Conservation (phyloP, 92 coral and sea anemone genomes). For the Diadumene lineata region DNA sequence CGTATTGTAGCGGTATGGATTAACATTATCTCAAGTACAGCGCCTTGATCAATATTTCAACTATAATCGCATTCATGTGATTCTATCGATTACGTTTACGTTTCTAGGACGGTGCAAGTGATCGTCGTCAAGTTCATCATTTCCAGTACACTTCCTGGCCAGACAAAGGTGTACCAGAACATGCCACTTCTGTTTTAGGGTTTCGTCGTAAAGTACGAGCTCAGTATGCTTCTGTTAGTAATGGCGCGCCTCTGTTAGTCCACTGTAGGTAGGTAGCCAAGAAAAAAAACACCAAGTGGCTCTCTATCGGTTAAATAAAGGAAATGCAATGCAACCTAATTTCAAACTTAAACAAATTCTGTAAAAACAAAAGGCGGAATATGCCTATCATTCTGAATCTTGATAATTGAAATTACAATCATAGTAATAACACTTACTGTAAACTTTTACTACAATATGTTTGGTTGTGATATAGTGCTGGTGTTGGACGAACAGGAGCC, state of each 20-base stretch:
- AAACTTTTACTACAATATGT: no score
- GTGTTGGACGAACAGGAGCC: slow-evolving; percentile 57
- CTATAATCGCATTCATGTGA: not conserved
- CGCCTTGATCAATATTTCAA: no score
- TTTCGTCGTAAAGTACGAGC: slow-evolving; percentile 54
- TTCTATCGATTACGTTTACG: not conserved
- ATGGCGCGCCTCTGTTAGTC: slow-evolving; percentile 46
- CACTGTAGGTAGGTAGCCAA: slow-evolving; percentile 70
- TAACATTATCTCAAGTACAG: no score
- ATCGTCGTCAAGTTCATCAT: slow-evolving; percentile 44
- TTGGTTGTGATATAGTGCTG: slow-evolving; percentile 40
- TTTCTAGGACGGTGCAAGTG: not conserved
- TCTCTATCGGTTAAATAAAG: not conserved
- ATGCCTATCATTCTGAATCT: no score
- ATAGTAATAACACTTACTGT: no score
- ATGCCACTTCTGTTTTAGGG: slow-evolving; percentile 61
- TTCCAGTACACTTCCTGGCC: slow-evolving; percentile 64
- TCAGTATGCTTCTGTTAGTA: slow-evolving; percentile 14
- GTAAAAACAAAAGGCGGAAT: no score
- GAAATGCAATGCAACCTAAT: no score
- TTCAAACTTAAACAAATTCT: no score
- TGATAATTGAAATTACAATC: no score
- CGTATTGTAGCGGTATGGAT: no score
- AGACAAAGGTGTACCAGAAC: slow-evolving; percentile 77
- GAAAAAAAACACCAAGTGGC: no score